Evolutionary conservation across 2,888 invertebrate genomes (phyloP), one percentile per base, ranked within the genome.

Genomic region (Osedax frankpressi): DNA sequence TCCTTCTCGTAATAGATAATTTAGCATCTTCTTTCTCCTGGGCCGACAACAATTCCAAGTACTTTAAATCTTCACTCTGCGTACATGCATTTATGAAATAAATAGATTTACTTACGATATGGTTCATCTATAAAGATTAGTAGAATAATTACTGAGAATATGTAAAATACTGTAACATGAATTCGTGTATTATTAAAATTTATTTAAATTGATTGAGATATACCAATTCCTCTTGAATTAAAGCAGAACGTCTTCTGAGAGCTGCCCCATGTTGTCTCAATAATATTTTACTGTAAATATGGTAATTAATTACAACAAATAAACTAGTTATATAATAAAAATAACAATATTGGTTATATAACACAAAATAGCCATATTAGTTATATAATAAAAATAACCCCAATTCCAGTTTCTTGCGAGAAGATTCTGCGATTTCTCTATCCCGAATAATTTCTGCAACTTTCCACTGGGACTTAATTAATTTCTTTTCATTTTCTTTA

Each of bases 181-280:
- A n/a, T n/a, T n/a, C n/a, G n/a, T n/a, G n/a, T n/a, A n/a, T n/a
- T n/a, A n/a, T n/a, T n/a, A n/a, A n/a, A n/a, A n/a, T n/a, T n/a
- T n/a, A n/a, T n/a, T n/a, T n/a, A n/a, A n/a, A n/a, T n/a, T n/a
- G n/a, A n/a, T n/a, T n/a, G n/a, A n/a, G n/a, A n/a, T n/a, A n/a
- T 74, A 83, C 83, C 77, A 84, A 75, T 77, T 84, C 83, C 70
- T 83, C 80, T 74, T 82, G 82, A 3, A 84, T 80, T 74, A 81
- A 80, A 75, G 79, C 78, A 14, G 84, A 84, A 74, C 79, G 79
- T 75, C 81, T 77, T 77, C 81, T 80, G 79, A 84, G 80, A 70
- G 82, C 82, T 2, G 83, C 81, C 72, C 82, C 82, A 76, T 84
- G 84, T 73, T 84, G 84, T 29, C 83, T 76, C 65, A 84, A 77